Base-by-base conservation (phyloP, 2,797 vertebrate genomes). In the Neopelma chrysocephalum region DNA sequence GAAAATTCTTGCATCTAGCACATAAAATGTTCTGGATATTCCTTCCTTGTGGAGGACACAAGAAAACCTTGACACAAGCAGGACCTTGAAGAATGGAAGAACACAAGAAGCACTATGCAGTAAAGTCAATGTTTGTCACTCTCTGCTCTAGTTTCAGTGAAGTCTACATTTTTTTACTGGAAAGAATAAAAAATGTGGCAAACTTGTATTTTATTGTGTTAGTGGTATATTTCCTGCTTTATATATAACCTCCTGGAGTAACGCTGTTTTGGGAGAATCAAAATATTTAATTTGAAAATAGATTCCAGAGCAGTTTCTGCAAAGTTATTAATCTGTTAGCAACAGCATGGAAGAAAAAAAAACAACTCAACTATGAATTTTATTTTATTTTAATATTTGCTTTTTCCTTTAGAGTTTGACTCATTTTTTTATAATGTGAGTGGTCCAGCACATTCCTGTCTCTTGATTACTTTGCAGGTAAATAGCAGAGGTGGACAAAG, bases 401-500 rank as follows among this genome's bases (percentile, higher is more conserved):
- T 40, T 69, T 42, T 81, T 54, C 3, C 5, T 57, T 69, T 34
- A 57, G 8, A 70, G 3, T 3, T 10, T 42, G 16, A 58, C 4
- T 65, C 4, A 29, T 8, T 34, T 36, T 92, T 79, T 89, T 26
- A 51, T 62, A 3, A 57, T 21, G 4, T 8, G 6, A 58, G 5
- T 43, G 2, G 29, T 68, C 29, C 38, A 68, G 2, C 20, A 50
- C 0, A 0, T 64, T 45, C 14, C 21, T 43, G 2, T 36, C 20
- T 54, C 31, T 79, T 82, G 29, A 61, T 61, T 69, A 45, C 9
- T 66, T 82, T 51, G 18, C 23, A 72, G 45, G 47, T 78, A 68
- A 47, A 42, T 31, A 82, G 15, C 23, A 87, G 62, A 87, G 6
- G 12, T 84, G 14, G 21, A 29, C 3, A 76, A 11, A 87, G 15